Evolutionary conservation across 2,888 invertebrate genomes (phyloP).

Genomic region (Parapristionchus giblindavisi): DNA sequence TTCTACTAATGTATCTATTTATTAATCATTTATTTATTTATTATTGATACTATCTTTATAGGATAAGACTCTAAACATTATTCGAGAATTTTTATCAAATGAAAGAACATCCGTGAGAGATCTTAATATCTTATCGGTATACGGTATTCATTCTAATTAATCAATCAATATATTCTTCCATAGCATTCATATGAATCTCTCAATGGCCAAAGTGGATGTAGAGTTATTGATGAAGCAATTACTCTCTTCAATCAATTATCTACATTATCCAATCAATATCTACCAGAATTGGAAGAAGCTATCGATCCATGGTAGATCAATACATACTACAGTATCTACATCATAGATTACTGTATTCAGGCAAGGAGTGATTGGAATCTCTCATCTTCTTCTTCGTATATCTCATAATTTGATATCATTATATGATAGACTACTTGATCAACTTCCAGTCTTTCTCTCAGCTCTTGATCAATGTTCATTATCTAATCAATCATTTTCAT

Average conservation of each 20-base stretch:
- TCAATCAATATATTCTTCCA: neutral
- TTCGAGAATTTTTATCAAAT: conserved; percentile 49
- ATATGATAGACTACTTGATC: conserved; percentile 33
- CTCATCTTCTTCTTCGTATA: conserved; percentile 11
- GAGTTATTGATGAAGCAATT: conserved; percentile 10
- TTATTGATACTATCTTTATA: conserved; percentile 11
- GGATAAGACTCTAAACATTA: conserved; percentile 7
- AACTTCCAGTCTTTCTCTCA: conserved; percentile 35
- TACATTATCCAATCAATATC: neutral
- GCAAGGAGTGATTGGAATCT: neutral
- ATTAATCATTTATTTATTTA: neutral
- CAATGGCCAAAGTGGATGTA: conserved; percentile 14
- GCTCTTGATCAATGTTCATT: conserved; percentile 33
- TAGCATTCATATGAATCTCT: too few species aligned
- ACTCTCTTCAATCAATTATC: conserved; percentile 1
- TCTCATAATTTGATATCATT: conserved; percentile 29
- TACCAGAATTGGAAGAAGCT: conserved; percentile 14
- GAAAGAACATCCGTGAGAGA: conserved; percentile 49
- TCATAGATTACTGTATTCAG: neutral
- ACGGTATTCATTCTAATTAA: neutral
- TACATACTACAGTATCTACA: neutral
- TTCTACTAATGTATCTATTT: neutral
- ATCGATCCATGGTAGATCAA: neutral
- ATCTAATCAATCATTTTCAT: conserved; percentile 4
- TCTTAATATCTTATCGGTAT: conserved; percentile 71